Conservation (phyloP, 2,888 invertebrate genomes). For the Latrodectus hesperus region DNA sequence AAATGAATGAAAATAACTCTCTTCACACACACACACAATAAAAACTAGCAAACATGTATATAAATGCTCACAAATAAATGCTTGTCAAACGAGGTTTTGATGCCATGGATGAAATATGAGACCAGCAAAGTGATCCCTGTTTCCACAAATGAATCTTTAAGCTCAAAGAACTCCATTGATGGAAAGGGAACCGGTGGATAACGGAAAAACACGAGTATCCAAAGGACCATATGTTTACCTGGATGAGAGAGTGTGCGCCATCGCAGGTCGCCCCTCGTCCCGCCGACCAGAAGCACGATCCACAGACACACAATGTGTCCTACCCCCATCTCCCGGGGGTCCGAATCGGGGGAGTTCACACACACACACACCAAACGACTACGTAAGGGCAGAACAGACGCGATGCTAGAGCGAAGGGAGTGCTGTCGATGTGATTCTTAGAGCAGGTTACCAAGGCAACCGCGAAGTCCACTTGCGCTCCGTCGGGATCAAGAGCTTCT, state of each 20-base stretch:
- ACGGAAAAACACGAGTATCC: background rate
- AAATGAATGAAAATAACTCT: too few relatives aligned
- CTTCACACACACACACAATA: too few relatives aligned
- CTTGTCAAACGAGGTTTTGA: too few relatives aligned
- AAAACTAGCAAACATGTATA: too few relatives aligned
- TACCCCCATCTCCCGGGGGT: constrained; percentile 19
- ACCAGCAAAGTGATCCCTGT: too few relatives aligned
- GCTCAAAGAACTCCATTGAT: too few relatives aligned
- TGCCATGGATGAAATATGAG: too few relatives aligned
- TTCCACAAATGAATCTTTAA: too few relatives aligned
- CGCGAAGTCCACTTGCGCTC: constrained; percentile 37
- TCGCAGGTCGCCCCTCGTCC: constrained; percentile 14
- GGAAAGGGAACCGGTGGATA: too few relatives aligned
- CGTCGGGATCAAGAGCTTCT: constrained; percentile 24
- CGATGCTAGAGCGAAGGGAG: background rate
- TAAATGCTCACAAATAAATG: too few relatives aligned
- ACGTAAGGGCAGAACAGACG: background rate
- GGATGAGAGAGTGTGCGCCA: constrained; percentile 31
- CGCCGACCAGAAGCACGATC: constrained; percentile 19
- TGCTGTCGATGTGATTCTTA: constrained; percentile 6
- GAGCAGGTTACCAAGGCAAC: constrained; percentile 39
- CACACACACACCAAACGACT: background rate
- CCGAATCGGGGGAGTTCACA: background rate
- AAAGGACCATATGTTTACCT: constrained; percentile 50
- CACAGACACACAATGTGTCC: constrained; percentile 24